Base-by-base conservation (phyloP, 2,888 invertebrate genomes). In the Orthosia cruda region DNA sequence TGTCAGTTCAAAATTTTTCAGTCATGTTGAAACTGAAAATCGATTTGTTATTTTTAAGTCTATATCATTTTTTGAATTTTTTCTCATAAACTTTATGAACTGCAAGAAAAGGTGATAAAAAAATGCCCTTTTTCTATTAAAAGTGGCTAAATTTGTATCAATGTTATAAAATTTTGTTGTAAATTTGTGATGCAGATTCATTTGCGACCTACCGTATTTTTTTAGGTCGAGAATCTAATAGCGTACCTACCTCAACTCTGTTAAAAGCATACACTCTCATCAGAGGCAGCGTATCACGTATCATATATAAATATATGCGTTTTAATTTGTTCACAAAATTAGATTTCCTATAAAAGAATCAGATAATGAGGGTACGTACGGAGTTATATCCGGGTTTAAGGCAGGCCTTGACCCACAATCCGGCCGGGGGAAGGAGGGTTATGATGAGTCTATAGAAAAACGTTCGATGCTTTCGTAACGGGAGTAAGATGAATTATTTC, bases 371-470 rank as follows among this genome's bases (percentile, higher is more conserved):
- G 74, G 74, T 81, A 72, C 69, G 71, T 68, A 80, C 77, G 64
- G 62, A 84, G 83, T 86, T 80, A 80, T 76, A 80, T 80, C 86
- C 86, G 86, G 84, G 71, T 65, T 80, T 80, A 62, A 66, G 73
- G 64, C 11, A 57, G 50, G 77, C 87, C 88, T 85, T 85, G 87
- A 80, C 86, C 88, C 57, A 80, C 54, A 81, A 86, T 71, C 32
- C 40, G 49, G 26, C 77, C 71, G 69, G 79, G 85, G 54, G 40
- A 64, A 52, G 71, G 71, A 72, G 68, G 77, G 77, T 80, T 86
- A 86, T 87, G 86, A 87, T 76, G 84, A 76, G 83, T 75, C 78
- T 76, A 83, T 85, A 83, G 83, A 79, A 84, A 86, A 86, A 59
- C 79, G 77, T 62, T 79, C 82, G 59, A 85, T 81, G 78, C 63